Conservation (phyloP, 2,888 invertebrate species). For the Eupithecia pulchellata region DNA sequence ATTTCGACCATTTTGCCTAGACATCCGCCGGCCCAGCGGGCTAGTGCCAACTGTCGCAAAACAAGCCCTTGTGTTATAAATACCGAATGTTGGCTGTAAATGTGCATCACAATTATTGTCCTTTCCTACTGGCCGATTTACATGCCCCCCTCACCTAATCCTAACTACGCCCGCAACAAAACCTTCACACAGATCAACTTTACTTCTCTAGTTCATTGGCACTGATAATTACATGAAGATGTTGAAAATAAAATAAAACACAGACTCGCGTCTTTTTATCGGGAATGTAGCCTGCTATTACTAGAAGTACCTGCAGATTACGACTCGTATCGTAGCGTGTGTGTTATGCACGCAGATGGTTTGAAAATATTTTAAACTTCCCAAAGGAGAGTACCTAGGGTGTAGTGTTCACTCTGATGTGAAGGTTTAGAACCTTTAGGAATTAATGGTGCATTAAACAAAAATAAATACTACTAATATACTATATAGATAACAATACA, state of each 20-base stretch:
- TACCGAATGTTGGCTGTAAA: neutral
- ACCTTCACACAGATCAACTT: constrained; percentile 41
- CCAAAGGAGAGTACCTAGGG: neutral
- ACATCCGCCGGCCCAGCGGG: no score
- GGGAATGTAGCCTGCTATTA: constrained; percentile 58
- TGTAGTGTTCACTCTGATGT: neutral
- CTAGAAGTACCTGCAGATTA: constrained; percentile 42
- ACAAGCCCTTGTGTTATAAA: no score
- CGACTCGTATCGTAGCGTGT: constrained; percentile 43
- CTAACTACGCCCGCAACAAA: constrained; percentile 25
- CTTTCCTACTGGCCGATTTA: neutral
- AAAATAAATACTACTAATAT: no score
- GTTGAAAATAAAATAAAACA: constrained; percentile 61
- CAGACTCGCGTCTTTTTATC: constrained; percentile 58
- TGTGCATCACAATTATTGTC: neutral
- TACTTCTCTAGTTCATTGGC: constrained; percentile 65
- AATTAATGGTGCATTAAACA: no score
- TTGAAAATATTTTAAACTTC: neutral
- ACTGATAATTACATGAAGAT: constrained; percentile 70
- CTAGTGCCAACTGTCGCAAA: no score
- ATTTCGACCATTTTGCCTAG: no score
- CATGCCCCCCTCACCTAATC: neutral
- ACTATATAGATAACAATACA: no score
- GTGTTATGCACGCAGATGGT: constrained; percentile 44
- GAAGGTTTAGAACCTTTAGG: no score